These are phyloP conservation scores for Anabas testudineus DNA, from an alignment of 2,797 vertebrate species.

Conservation along the genomic window DNA sequence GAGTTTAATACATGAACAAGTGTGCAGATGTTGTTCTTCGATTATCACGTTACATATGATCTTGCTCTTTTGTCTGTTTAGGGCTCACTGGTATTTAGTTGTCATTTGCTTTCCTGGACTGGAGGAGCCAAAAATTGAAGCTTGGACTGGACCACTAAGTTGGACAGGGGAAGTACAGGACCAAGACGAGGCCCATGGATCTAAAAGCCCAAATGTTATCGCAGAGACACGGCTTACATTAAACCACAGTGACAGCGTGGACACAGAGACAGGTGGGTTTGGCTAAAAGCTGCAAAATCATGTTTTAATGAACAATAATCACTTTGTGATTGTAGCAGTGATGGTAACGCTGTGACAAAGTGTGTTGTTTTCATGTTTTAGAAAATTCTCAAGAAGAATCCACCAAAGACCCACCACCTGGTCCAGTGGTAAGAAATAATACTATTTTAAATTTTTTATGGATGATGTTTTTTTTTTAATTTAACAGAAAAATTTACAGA, in stretches of 20 bases:
- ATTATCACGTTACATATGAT: neutral
- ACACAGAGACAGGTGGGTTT: conserved; percentile 55
- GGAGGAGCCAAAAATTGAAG: conserved; percentile 83
- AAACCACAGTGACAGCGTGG: conserved; percentile 29
- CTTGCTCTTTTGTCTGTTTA: conserved; percentile 59
- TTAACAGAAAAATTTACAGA: neutral
- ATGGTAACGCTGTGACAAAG: neutral
- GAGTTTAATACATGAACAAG: conserved; percentile 70
- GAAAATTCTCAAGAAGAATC: conserved; percentile 55
- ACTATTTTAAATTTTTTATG: neutral
- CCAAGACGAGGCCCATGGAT: conserved; percentile 30
- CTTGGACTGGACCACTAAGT: conserved; percentile 39
- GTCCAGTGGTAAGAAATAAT: conserved; percentile 72
- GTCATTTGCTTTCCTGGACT: conserved; percentile 96
- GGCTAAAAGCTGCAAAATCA: neutral
- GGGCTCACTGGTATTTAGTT: conserved; percentile 97
- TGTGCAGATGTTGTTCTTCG: neutral
- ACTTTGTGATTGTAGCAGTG: neutral
- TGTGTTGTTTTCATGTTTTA: conserved; percentile 48
- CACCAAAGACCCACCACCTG: conserved; percentile 35
- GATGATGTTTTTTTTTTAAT: too few relatives aligned
- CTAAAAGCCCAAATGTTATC: conserved; percentile 29
- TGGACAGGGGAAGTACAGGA: conserved; percentile 21
- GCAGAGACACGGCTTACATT: conserved; percentile 24
- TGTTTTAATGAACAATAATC: neutral